phyloP scores from a whole-genome alignment of 2,113 vertebrate genomes.

The Chaetura pelagica region DNA sequence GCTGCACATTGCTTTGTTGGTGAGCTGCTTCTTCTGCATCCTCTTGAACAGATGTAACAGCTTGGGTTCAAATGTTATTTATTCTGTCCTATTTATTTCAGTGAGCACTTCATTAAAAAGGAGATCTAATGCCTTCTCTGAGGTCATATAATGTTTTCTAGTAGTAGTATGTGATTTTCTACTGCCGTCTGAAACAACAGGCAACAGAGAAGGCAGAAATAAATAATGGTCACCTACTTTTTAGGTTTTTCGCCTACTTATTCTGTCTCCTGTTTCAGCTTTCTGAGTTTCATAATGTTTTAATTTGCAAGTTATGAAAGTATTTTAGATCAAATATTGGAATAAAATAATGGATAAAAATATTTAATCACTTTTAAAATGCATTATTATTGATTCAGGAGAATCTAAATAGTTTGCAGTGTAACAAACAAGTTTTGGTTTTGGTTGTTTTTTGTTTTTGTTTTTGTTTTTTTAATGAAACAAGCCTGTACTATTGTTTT shows the following conservation, averaged over 20 bases:
- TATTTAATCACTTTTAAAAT: background rate
- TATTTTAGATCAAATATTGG: background rate
- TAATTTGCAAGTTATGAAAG: background rate
- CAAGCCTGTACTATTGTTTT: background rate
- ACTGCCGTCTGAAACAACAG: background rate
- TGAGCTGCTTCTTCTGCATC: background rate
- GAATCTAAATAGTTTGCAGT: background rate
- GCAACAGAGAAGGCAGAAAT: background rate
- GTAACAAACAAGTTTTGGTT: background rate
- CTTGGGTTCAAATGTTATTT: background rate
- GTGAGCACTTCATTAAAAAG: background rate
- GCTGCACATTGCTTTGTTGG: background rate
- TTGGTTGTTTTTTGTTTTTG: background rate
- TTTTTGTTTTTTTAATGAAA: background rate
- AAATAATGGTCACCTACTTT: background rate
- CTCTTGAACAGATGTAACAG: background rate
- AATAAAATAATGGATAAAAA: background rate
- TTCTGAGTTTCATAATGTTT: background rate
- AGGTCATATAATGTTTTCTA: background rate
- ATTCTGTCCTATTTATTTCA: slow-evolving; percentile 18
- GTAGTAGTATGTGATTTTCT: background rate
- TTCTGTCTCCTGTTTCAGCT: background rate
- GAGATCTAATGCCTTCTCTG: background rate
- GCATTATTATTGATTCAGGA: background rate
- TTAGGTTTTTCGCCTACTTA: background rate